These are phyloP conservation scores for Xestia c-nigrum DNA, from an alignment of 2,888 invertebrate species.

Conservation along the genomic window DNA sequence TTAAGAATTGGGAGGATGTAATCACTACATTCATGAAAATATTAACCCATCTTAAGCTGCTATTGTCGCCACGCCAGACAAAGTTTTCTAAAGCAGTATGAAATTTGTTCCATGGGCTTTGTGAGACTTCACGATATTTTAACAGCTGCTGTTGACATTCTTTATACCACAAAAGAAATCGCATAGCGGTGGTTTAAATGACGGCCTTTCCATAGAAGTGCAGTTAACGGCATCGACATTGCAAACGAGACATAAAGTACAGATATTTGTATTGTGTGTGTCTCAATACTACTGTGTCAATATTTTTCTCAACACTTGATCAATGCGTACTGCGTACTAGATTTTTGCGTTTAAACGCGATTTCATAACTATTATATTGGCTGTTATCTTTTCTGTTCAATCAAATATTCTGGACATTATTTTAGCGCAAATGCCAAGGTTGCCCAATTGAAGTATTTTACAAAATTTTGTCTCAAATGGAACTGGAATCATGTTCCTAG, in stretches of 20 bases:
- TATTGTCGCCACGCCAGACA: neutral
- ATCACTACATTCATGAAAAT: neutral
- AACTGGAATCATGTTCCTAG: conserved; percentile 59
- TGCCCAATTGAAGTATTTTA: conserved; percentile 65
- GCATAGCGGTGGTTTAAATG: conserved; percentile 27
- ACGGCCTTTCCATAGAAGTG: conserved; percentile 35
- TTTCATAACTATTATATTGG: conserved; percentile 3
- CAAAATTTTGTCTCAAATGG: conserved; percentile 56
- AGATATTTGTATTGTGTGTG: conserved; percentile 37
- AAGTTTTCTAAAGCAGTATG: conserved; percentile 9
- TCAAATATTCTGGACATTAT: conserved; percentile 23
- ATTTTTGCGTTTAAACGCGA: neutral
- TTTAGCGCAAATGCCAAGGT: conserved; percentile 33
- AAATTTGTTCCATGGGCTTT: conserved; percentile 34
- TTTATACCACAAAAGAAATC: conserved; percentile 27
- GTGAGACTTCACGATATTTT: conserved; percentile 35
- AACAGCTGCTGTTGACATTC: conserved; percentile 47
- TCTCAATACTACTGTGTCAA: conserved; percentile 32
- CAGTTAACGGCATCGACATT: conserved; percentile 20
- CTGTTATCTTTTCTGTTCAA: conserved; percentile 11
- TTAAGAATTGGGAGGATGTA: neutral
- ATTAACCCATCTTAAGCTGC: neutral
- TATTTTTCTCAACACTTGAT: conserved; percentile 39
- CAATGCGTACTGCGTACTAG: neutral
- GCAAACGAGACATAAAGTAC: conserved; percentile 8